A percentile compares a stretch with the other conserved stretches of the same genome.
phyloP scores from a whole-genome alignment of 2,113 vertebrate genomes.

The Urocynchramus pylzowi region DNA sequence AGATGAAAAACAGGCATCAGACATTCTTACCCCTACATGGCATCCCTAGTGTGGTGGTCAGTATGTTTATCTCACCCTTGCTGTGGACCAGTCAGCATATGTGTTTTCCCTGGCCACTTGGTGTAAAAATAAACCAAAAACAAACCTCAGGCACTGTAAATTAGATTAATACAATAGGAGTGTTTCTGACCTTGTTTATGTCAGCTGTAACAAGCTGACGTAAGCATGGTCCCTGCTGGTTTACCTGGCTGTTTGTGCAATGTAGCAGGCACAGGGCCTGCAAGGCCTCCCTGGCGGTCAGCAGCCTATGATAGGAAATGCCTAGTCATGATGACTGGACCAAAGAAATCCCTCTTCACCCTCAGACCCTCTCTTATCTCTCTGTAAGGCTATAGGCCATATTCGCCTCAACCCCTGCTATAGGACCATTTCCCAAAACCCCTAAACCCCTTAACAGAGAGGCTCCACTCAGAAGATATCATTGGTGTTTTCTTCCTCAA shows the following conservation, averaged over 20 bases:
- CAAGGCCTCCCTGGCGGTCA: too few relatives aligned
- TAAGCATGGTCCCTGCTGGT: background rate
- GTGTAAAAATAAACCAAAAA: background rate
- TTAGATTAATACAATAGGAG: background rate
- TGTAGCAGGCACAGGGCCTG: too few relatives aligned
- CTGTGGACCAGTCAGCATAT: background rate
- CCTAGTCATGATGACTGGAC: too few relatives aligned
- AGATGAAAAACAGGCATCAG: slow-evolving; percentile 7
- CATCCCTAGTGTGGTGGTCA: background rate
- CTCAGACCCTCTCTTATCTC: too few relatives aligned
- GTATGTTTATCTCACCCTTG: background rate
- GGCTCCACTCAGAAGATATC: too few relatives aligned
- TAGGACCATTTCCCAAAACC: too few relatives aligned
- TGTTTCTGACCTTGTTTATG: background rate
- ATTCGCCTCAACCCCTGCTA: too few relatives aligned
- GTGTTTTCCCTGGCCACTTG: background rate
- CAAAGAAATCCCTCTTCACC: too few relatives aligned
- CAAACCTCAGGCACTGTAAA: background rate
- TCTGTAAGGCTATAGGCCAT: too few relatives aligned
- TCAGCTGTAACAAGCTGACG: background rate
- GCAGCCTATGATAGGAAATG: too few relatives aligned
- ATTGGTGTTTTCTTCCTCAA: too few relatives aligned
- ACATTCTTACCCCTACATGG: slow-evolving; percentile 31
- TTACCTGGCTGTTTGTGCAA: background rate
- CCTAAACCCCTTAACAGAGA: too few relatives aligned